phyloP scores from a whole-genome alignment of 2,888 invertebrate species.

The Glaucopsyche alexis region DNA sequence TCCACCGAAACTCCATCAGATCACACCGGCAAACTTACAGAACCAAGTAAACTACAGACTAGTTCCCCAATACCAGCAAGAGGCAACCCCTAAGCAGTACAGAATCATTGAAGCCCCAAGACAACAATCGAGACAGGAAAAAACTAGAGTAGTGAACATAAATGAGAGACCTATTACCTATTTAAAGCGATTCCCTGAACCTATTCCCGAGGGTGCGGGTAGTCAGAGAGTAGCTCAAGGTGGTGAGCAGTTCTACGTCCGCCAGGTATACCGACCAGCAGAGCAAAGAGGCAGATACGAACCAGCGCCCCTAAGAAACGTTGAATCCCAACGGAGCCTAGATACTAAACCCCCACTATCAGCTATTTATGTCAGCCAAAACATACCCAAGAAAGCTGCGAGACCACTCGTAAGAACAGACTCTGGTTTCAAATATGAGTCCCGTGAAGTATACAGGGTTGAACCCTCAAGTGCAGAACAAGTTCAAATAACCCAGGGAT shows the following conservation, averaged over 20 bases:
- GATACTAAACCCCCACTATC: constrained; percentile 68
- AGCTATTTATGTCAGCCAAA: constrained; percentile 69
- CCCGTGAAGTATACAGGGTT: constrained; percentile 42
- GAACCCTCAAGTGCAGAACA: constrained; percentile 49
- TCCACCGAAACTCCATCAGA: constrained; percentile 64
- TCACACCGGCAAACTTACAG: constrained; percentile 41
- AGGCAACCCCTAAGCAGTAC: constrained; percentile 58
- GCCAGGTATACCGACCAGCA: constrained; percentile 60
- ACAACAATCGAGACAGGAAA: constrained; percentile 58
- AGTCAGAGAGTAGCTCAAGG: constrained; percentile 56
- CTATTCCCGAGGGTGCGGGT: constrained; percentile 53
- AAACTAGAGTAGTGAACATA: constrained; percentile 52
- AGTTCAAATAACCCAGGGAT: constrained; percentile 54
- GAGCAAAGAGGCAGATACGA: constrained; percentile 66
- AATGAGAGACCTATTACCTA: constrained; percentile 69
- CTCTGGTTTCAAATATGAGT: constrained; percentile 42
- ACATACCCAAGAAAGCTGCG: constrained; percentile 59
- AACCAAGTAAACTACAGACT: constrained; percentile 54
- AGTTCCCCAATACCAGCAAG: constrained; percentile 64
- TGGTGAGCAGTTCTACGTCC: constrained; percentile 65
- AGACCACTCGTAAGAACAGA: constrained; percentile 52
- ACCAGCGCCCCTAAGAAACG: constrained; percentile 46
- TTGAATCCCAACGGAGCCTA: constrained; percentile 51
- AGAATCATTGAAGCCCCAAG: constrained; percentile 63
- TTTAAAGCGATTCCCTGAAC: constrained; percentile 65